A percentile compares a stretch with the other conserved stretches of the same genome.
These are phyloP conservation scores for Diarsia brunnea DNA, from an alignment of 2,888 invertebrate genomes.

Conservation along the genomic window DNA sequence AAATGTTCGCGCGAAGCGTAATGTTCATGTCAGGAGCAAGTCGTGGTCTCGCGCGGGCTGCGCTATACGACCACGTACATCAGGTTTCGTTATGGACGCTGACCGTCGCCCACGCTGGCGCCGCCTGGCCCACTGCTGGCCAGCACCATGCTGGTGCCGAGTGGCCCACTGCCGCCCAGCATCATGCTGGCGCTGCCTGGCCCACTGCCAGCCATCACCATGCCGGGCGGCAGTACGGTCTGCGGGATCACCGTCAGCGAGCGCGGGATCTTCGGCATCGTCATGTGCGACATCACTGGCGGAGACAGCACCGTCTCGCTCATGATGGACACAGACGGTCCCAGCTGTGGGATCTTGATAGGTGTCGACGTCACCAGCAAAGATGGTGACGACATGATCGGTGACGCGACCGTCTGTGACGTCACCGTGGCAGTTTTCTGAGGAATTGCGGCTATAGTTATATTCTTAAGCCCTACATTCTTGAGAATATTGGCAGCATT, in stretches of 20 bases:
- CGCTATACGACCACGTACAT: constrained; percentile 81
- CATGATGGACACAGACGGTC: constrained; percentile 81
- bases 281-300: constrained; percentile 79
- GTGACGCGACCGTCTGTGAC: constrained; percentile 75
- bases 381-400: constrained; percentile 77
- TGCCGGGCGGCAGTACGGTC: constrained; percentile 68
- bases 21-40: constrained; percentile 49
- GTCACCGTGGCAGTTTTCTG: constrained; percentile 85
- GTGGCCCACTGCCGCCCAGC: constrained; percentile 19
- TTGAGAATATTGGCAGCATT: constrained; percentile 87
- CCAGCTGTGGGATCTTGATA: constrained; percentile 80
- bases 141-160: constrained; percentile 50
- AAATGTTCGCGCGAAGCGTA: constrained; percentile 60
- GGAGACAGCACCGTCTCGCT: constrained; percentile 77
- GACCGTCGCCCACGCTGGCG: constrained; percentile 57
- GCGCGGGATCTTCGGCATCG: constrained; percentile 95
- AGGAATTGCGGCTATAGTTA: constrained; percentile 87
- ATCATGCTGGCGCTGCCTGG: constrained; percentile 54
- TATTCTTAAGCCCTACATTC: constrained; percentile 88
- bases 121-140: constrained; percentile 32
- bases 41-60: constrained; percentile 64
- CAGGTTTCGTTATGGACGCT: constrained; percentile 84
- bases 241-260: constrained; percentile 95
- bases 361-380: constrained; percentile 79
- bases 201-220: constrained; percentile 46